phyloP scores from a whole-genome alignment of 2,797 vertebrate genomes.

The Hypotaenidia philippensis region DNA sequence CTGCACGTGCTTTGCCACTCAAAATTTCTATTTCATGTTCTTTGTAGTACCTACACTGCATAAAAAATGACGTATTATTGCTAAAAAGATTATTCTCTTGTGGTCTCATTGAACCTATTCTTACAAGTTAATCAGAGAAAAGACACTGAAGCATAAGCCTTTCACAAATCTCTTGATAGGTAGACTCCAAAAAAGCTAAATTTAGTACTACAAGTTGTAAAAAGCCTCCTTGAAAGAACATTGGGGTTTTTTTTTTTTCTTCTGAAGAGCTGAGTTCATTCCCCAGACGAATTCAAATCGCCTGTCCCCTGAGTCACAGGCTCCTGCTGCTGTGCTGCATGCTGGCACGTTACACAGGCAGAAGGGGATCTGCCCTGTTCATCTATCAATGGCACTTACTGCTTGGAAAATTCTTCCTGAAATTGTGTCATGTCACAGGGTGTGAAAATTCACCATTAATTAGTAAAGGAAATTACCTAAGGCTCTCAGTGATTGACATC shows the following conservation, averaged over 20 bases:
- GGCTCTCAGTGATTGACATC: background rate
- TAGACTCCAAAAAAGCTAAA: background rate
- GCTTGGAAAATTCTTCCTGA: background rate
- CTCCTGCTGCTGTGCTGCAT: background rate
- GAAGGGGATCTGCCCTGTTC: background rate
- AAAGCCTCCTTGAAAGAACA: background rate
- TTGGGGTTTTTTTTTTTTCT: too few species aligned
- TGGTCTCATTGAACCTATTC: background rate
- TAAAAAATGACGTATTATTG: background rate
- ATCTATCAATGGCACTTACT: background rate
- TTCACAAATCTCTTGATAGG: background rate
- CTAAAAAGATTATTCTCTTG: background rate
- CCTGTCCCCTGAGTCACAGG: background rate
- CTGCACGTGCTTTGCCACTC: background rate
- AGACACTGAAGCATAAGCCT: background rate
- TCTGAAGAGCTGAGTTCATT: background rate
- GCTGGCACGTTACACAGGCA: accelerated
- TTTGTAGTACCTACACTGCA: background rate
- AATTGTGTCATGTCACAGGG: background rate
- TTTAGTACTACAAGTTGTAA: background rate
- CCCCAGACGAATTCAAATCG: background rate
- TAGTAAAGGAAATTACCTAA: background rate
- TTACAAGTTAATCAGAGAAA: background rate
- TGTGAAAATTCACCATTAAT: background rate
- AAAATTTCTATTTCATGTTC: background rate